A percentile compares a stretch with the other conserved stretches of the same genome.
phyloP scores from a whole-genome alignment of 2,113 vertebrate species.

The Muntiacus muntjak region DNA sequence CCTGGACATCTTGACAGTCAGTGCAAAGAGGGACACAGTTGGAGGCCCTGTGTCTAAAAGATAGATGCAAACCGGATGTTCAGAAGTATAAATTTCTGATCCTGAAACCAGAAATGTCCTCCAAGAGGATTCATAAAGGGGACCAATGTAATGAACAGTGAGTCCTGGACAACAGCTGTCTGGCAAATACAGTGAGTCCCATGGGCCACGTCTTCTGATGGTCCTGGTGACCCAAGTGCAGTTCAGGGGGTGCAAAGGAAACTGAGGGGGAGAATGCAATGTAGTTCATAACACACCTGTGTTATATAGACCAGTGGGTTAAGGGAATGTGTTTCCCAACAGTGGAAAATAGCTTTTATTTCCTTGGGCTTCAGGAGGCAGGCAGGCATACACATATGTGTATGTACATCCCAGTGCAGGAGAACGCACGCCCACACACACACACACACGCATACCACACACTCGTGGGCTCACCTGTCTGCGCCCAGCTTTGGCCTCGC shows the following conservation, averaged over 20 bases:
- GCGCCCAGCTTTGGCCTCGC: neutral
- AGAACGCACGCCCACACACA: neutral
- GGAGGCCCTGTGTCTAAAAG: neutral
- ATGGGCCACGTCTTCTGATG: neutral
- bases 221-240: neutral
- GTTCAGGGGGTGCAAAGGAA: neutral
- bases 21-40: neutral
- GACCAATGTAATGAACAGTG: too few species aligned
- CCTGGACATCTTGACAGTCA: neutral
- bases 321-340: neutral
- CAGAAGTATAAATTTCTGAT: neutral
- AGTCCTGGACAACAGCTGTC: neutral
- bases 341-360: neutral
- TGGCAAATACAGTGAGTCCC: neutral
- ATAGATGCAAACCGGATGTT: neutral
- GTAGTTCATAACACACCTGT: too few species aligned
- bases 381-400: neutral
- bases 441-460: neutral
- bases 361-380: neutral
- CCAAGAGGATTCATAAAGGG: neutral
- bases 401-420: accelerated
- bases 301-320: neutral
- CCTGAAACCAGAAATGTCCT: neutral
- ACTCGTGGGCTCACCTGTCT: too few species aligned
- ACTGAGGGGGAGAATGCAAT: neutral